Conservation (phyloP, 2,888 invertebrate genomes). For the Archips xylosteana region DNA sequence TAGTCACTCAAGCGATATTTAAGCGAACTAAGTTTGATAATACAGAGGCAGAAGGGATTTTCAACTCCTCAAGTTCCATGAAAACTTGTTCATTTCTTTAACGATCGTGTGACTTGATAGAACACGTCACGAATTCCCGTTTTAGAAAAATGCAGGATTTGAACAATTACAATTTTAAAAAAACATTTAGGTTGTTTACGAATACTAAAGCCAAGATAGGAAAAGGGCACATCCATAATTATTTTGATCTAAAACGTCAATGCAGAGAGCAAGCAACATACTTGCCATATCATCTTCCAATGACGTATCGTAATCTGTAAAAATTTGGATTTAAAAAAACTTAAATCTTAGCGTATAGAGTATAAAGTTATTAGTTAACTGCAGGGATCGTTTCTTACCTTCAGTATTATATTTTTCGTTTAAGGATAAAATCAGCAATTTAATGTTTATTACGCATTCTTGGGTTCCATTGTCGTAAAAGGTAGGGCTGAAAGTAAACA, state of each 20-base stretch:
- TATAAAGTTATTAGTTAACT: neutral
- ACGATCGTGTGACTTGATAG: neutral
- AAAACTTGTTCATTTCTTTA: neutral
- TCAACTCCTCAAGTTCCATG: neutral
- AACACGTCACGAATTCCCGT: neutral
- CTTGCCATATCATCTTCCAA: conserved; percentile 54
- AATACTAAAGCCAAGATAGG: conserved; percentile 7
- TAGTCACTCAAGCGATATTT: neutral
- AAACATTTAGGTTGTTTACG: neutral
- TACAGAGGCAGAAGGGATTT: neutral
- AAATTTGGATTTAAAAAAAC: conserved; percentile 18
- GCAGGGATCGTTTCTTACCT: conserved; percentile 11
- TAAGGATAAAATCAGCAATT: conserved; percentile 13
- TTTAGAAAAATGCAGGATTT: neutral
- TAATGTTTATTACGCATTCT: conserved; percentile 19
- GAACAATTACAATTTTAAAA: neutral
- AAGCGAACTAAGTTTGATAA: neutral
- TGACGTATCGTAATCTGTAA: conserved; percentile 49
- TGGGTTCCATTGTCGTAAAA: conserved; percentile 7
- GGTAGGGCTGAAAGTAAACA: conserved; percentile 23
- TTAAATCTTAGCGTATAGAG: neutral
- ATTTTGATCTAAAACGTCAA: neutral
- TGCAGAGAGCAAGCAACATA: conserved; percentile 46
- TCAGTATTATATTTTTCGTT: conserved; percentile 32
- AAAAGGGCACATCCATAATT: neutral